phyloP scores from a whole-genome alignment of 2,797 vertebrate species.

The Falco berigora region DNA sequence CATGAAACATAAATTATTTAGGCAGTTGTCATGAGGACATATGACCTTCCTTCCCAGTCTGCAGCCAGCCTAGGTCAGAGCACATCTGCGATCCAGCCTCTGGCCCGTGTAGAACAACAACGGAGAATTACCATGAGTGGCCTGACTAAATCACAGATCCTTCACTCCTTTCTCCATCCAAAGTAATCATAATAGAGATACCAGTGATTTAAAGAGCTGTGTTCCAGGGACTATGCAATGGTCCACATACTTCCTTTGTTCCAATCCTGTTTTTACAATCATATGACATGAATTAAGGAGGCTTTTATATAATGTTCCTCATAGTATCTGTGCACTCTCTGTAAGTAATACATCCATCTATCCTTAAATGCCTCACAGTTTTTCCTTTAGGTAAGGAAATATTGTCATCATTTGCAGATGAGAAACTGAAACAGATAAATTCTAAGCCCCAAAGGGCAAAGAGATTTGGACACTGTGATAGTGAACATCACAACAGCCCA shows the following conservation, averaged over 20 bases:
- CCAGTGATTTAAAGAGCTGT: neutral
- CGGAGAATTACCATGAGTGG: neutral
- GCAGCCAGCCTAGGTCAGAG: neutral
- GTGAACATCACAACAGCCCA: neutral
- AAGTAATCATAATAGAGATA: neutral
- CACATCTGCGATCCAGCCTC: neutral
- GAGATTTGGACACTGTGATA: neutral
- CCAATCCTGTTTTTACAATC: neutral
- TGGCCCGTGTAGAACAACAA: neutral
- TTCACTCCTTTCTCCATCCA: neutral
- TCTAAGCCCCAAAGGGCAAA: neutral
- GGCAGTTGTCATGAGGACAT: neutral
- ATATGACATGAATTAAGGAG: neutral
- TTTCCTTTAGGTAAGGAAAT: neutral
- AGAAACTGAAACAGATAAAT: neutral
- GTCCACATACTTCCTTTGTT: neutral
- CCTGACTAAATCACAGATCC: neutral
- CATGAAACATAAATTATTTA: neutral
- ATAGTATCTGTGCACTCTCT: neutral
- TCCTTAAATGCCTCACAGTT: neutral
- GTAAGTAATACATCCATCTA: neutral
- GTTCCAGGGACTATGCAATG: neutral
- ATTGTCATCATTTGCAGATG: neutral
- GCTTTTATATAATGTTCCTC: neutral
- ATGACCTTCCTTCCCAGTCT: neutral